These are phyloP conservation scores for Ctena decussata DNA, from an alignment of 2,888 invertebrate species.

Conservation along the genomic window DNA sequence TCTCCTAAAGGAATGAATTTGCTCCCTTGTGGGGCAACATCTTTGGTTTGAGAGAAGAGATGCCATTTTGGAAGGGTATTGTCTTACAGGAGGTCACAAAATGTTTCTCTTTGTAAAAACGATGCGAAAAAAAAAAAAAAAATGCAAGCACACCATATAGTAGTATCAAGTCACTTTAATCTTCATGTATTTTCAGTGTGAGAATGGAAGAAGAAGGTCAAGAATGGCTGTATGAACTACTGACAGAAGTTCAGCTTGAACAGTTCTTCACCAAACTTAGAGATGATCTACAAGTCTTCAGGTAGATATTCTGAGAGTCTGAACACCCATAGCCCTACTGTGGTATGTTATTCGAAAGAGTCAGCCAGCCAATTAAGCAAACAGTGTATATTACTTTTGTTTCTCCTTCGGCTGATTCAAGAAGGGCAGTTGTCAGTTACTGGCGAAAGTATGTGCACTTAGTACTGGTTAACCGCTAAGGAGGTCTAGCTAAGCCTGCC, in stretches of 20 bases:
- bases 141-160: background rate
- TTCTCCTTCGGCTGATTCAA: too few relatives aligned
- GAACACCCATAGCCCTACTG: too few relatives aligned
- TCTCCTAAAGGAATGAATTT: background rate
- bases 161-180: background rate
- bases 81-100: background rate
- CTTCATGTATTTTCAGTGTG: background rate
- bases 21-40: background rate
- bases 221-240: conserved; percentile 92
- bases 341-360: too few relatives aligned
- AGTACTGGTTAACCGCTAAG: too few relatives aligned
- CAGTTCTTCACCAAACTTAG: conserved; percentile 96
- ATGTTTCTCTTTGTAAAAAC: background rate
- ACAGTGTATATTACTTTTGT: too few relatives aligned
- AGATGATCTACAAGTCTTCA: conserved; percentile 95
- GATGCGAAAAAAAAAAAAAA: background rate
- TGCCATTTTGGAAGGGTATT: too few relatives aligned
- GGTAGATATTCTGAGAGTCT: conserved; percentile 87
- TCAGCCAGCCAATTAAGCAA: too few relatives aligned
- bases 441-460: too few relatives aligned
- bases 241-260: conserved; percentile 96
- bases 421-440: too few relatives aligned
- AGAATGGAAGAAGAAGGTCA: conserved; percentile 74
- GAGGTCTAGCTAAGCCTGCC: too few relatives aligned
- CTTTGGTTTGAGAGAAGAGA: too few relatives aligned